Percentiles rank a stretch among this genome's conserved stretches.
These are phyloP conservation scores for Oreochromis spilurus DNA, from an alignment of 2,113 vertebrate genomes.

Conservation along the genomic window DNA sequence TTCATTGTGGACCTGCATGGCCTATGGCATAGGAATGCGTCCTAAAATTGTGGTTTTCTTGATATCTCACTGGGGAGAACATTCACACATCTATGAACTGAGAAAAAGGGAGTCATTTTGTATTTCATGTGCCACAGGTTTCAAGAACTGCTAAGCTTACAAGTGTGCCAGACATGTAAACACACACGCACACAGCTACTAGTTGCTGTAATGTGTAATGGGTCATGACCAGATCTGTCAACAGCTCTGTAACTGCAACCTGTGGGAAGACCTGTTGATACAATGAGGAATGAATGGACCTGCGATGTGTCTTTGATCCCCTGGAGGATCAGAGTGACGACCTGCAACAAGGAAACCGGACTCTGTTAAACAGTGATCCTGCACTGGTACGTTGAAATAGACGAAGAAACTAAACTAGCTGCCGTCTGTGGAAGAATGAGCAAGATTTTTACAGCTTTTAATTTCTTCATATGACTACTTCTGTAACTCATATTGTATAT, in stretches of 20 bases:
- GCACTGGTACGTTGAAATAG: background rate
- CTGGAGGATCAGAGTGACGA: background rate
- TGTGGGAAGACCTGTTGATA: constrained; percentile 32
- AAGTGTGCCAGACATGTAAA: background rate
- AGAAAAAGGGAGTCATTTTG: background rate
- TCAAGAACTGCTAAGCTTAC: background rate
- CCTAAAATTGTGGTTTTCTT: background rate
- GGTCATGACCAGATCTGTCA: constrained; percentile 2
- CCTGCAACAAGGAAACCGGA: background rate
- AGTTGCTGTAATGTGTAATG: background rate
- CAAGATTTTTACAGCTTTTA: background rate
- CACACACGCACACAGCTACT: background rate
- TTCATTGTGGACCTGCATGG: background rate
- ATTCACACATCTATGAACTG: background rate
- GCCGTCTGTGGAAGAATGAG: background rate
- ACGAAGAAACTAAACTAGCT: background rate
- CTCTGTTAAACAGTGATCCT: background rate
- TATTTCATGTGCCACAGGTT: background rate
- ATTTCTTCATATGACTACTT: background rate
- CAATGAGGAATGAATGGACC: constrained; percentile 13
- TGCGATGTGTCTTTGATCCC: constrained; percentile 30
- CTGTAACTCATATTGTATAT: background rate
- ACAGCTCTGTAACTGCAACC: constrained; percentile 38
- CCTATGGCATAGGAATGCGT: constrained; percentile 18
- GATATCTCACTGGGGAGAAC: background rate